Conservation (phyloP, 2,113 vertebrate species). For the Megaceryle maxima region DNA sequence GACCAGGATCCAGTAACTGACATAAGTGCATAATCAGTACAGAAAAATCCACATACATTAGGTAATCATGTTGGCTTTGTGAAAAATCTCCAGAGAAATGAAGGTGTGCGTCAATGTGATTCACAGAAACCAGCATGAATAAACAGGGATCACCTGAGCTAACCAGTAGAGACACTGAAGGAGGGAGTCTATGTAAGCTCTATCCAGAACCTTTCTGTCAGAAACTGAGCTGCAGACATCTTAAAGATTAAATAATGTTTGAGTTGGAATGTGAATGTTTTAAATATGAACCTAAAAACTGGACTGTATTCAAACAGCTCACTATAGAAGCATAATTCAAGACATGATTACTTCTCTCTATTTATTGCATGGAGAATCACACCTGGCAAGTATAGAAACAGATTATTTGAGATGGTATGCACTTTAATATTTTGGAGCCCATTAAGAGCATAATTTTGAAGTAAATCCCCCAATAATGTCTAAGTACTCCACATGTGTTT, state of each 20-base stretch:
- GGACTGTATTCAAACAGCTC: neutral
- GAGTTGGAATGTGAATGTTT: neutral
- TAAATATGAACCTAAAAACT: neutral
- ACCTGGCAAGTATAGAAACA: neutral
- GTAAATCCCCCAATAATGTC: fast-evolving
- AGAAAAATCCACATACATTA: neutral
- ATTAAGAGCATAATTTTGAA: neutral
- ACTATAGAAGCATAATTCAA: neutral
- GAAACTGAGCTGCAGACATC: neutral
- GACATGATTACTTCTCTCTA: neutral
- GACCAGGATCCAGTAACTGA: neutral
- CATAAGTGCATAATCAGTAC: neutral
- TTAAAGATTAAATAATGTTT: neutral
- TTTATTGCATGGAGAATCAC: neutral
- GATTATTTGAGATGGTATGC: neutral
- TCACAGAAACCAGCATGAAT: neutral
- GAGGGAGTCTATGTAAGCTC: fast-evolving
- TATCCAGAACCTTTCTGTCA: neutral
- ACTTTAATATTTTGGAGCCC: neutral
- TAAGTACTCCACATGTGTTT: neutral
- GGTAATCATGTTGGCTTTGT: neutral
- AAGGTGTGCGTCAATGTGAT: neutral
- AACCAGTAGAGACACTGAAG: neutral
- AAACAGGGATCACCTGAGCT: neutral
- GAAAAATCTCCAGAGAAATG: neutral